phyloP scores from a whole-genome alignment of 2,888 invertebrate genomes.

The Tetragnatha montana region DNA sequence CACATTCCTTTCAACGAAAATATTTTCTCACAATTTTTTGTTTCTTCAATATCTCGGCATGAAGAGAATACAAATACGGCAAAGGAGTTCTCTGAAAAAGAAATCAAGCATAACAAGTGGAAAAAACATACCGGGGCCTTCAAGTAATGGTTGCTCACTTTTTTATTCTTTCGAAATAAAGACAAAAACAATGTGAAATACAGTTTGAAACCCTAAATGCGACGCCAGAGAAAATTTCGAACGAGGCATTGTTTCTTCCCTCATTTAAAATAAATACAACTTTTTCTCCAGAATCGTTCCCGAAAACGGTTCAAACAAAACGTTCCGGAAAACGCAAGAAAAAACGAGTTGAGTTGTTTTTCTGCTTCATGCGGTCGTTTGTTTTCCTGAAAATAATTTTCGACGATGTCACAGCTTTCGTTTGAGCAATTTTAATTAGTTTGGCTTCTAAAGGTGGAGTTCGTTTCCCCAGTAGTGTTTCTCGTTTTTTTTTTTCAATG shows the following conservation, averaged over 20 bases:
- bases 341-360: constrained; percentile 5
- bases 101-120: not conserved
- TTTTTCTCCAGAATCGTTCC: not conserved
- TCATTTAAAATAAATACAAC: constrained; percentile 22
- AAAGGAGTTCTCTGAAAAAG: not conserved
- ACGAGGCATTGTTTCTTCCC: constrained; percentile 7
- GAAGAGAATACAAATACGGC: not conserved
- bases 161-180: not conserved
- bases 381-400: not conserved
- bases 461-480: no score
- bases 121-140: not conserved
- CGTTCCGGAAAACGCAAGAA: not conserved
- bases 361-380: not conserved
- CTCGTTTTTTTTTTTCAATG: no score
- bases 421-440: not conserved
- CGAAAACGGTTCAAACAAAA: not conserved
- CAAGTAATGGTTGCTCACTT: not conserved
- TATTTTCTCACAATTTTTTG: not conserved
- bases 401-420: not conserved
- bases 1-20: not conserved
- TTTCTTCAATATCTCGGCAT: not conserved
- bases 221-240: constrained; percentile 1
- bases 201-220: constrained; percentile 16
- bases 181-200: constrained; percentile 13
- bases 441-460: not conserved